Evolutionary conservation across 2,797 vertebrate genomes (phyloP).

Genomic region (Mormyrus proboscirostris): DNA sequence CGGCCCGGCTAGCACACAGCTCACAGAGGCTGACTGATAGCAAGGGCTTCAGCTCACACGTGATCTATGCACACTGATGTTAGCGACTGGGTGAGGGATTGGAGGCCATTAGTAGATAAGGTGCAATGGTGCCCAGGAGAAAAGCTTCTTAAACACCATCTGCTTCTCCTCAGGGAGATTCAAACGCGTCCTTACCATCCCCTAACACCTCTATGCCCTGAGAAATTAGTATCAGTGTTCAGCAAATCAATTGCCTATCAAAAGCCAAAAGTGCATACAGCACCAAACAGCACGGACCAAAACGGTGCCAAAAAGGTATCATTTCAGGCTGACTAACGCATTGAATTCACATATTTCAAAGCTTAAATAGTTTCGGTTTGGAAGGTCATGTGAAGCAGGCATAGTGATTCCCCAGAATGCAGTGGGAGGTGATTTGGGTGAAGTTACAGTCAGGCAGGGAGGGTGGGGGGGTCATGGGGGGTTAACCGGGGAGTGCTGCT

Average conservation of each 20-base stretch:
- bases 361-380: background rate
- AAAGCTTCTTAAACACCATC: background rate
- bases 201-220: background rate
- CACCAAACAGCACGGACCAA: background rate
- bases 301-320: background rate
- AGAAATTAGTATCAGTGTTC: background rate
- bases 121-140: background rate
- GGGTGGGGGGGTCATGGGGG: background rate
- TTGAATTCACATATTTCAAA: background rate
- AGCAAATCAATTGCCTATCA: background rate
- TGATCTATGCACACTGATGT: background rate
- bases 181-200: background rate
- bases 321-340: background rate
- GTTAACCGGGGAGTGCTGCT: background rate
- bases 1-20: background rate
- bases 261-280: background rate
- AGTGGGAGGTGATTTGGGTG: background rate
- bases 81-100: background rate
- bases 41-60: background rate
- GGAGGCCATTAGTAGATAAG: background rate
- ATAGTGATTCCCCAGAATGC: background rate
- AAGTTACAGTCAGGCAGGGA: slow-evolving; percentile 20
- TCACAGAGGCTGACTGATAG: background rate
- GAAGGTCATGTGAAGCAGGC: background rate
- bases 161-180: slow-evolving; percentile 4